These are phyloP conservation scores for Paralichthys olivaceus DNA, from an alignment of 2,113 vertebrate genomes.

Conservation along the genomic window DNA sequence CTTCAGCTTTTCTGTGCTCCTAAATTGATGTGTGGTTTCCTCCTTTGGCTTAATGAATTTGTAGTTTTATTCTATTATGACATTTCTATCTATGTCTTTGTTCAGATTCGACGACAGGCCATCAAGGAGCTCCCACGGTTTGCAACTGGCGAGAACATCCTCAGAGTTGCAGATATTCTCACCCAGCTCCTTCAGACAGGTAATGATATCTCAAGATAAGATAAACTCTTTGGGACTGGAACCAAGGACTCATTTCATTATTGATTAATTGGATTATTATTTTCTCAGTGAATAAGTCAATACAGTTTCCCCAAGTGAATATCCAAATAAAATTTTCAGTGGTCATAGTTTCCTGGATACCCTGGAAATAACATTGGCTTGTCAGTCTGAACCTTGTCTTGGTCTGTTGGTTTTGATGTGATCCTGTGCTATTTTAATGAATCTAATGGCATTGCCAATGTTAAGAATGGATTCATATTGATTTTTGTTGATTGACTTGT, in stretches of 20 bases:
- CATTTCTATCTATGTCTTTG: neutral
- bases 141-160: constrained; percentile 95
- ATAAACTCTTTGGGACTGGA: neutral
- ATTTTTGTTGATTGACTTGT: no score
- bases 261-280: neutral
- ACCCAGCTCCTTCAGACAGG: constrained; percentile 97
- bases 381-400: neutral
- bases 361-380: neutral
- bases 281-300: neutral
- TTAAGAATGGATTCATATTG: neutral
- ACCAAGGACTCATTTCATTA: no score
- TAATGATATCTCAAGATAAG: constrained; percentile 46
- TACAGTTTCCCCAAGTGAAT: no score
- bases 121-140: constrained; percentile 98
- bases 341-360: no score
- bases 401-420: neutral
- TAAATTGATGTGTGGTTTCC: neutral
- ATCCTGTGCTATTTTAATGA: neutral
- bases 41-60: neutral
- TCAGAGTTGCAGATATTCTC: constrained; percentile 95
- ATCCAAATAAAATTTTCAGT: no score
- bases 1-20: neutral
- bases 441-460: no score
- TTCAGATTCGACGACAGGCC: constrained; percentile 94
- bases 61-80: neutral